Evolutionary conservation across 2,113 vertebrate genomes (phyloP).

Genomic region (Setophaga kirtlandii): DNA sequence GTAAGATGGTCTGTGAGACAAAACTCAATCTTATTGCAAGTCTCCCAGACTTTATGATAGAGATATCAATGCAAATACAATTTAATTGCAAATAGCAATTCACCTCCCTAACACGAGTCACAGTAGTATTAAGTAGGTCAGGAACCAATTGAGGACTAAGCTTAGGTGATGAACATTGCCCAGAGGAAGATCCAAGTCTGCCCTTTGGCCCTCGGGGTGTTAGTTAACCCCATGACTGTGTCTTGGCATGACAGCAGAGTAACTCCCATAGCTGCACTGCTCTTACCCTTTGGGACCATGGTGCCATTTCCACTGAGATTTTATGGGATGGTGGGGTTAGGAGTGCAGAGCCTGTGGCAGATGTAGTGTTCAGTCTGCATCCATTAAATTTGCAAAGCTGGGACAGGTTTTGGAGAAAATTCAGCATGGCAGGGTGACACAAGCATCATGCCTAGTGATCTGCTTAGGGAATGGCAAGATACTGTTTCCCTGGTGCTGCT

Average conservation of each 20-base stretch:
- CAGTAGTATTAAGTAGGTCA: neutral
- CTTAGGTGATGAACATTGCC: neutral
- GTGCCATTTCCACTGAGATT: neutral
- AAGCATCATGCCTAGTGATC: neutral
- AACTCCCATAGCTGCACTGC: neutral
- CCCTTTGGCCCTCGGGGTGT: neutral
- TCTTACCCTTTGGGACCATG: neutral
- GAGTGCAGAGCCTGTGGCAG: accelerated
- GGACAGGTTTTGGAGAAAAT: neutral
- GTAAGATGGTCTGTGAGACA: neutral
- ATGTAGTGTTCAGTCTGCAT: accelerated
- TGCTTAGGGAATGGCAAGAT: neutral
- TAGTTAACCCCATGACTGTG: neutral
- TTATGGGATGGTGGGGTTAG: neutral
- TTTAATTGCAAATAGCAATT: neutral
- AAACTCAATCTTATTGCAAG: neutral
- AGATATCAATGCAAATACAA: neutral
- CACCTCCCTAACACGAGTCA: neutral
- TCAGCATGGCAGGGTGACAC: neutral
- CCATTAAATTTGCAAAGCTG: accelerated
- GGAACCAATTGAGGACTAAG: neutral
- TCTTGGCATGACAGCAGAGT: neutral
- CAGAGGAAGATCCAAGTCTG: neutral
- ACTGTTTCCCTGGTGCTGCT: neutral
- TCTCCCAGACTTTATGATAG: neutral